Evolutionary conservation across 2,888 invertebrate species (phyloP).

Genomic region (Aquatica leii): DNA sequence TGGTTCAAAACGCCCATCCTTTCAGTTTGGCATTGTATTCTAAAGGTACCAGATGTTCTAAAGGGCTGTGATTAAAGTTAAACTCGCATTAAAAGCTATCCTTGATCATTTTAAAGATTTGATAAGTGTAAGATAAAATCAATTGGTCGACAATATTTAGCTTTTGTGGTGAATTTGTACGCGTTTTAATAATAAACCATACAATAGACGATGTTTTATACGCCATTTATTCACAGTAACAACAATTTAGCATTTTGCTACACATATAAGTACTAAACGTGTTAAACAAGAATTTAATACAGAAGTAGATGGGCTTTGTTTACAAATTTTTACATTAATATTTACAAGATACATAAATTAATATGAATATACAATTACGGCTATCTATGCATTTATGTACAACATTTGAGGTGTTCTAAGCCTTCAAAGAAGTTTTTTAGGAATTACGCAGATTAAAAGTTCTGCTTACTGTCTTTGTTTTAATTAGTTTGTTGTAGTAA

Average conservation of each 20-base stretch:
- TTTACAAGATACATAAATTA: constrained; percentile 31
- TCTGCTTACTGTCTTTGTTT: too few relatives aligned
- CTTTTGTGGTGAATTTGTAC: constrained; percentile 36
- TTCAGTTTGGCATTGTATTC: constrained; percentile 48
- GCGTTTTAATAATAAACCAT: constrained; percentile 22
- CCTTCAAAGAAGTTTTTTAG: background rate
- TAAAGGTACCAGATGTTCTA: constrained; percentile 58
- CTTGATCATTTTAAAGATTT: constrained; percentile 55
- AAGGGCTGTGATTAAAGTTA: constrained; percentile 60
- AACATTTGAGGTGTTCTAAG: constrained; percentile 19
- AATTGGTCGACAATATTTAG: constrained; percentile 51
- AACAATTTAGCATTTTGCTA: constrained; percentile 55
- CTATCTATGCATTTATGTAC: constrained; percentile 26
- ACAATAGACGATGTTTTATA: constrained; percentile 30
- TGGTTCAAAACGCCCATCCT: constrained; percentile 52
- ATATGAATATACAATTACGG: constrained; percentile 19
- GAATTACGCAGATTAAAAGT: too few relatives aligned
- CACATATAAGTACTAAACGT: constrained; percentile 54
- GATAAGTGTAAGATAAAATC: constrained; percentile 57
- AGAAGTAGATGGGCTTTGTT: constrained; percentile 54
- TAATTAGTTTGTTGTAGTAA: too few relatives aligned
- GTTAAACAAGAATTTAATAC: constrained; percentile 52
- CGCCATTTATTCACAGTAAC: constrained; percentile 59
- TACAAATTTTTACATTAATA: constrained; percentile 42
- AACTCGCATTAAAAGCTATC: constrained; percentile 58